phyloP scores from a whole-genome alignment of 2,888 invertebrate genomes.

The Conus canariensis region DNA sequence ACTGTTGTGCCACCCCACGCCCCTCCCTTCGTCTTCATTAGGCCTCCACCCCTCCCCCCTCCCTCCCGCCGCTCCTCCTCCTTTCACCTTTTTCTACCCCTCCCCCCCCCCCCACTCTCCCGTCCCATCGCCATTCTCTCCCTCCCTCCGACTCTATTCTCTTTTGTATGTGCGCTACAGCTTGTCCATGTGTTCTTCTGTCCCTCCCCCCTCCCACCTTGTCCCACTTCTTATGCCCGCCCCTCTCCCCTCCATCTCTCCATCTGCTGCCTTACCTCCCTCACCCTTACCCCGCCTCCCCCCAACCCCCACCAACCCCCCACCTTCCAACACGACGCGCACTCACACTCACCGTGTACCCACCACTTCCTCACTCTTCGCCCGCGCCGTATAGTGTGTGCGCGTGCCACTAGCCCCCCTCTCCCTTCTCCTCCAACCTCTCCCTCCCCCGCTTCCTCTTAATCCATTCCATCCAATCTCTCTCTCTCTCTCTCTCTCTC shows the following conservation, averaged over 20 bases:
- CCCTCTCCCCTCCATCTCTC: not conserved
- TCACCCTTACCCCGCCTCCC: constrained; percentile 10
- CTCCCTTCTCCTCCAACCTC: not conserved
- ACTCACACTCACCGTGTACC: too few relatives aligned
- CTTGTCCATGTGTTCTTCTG: too few relatives aligned
- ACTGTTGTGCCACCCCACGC: not conserved
- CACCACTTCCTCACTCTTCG: too few relatives aligned
- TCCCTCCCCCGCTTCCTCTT: too few relatives aligned
- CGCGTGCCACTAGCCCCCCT: not conserved
- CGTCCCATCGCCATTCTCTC: not conserved
- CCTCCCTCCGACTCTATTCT: too few relatives aligned
- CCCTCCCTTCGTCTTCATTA: not conserved
- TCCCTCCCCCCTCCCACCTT: not conserved
- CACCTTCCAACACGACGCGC: not conserved
- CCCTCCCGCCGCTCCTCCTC: too few relatives aligned
- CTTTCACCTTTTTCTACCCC: not conserved
- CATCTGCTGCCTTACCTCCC: not conserved
- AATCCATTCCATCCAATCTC: too few relatives aligned
- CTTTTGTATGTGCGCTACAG: too few relatives aligned
- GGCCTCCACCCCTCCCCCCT: too few relatives aligned
- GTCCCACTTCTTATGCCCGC: not conserved
- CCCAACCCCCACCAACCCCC: not conserved
- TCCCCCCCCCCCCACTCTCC: constrained; percentile 11
- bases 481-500: not conserved
- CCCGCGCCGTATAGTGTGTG: too few relatives aligned